Base-by-base conservation (phyloP, 2,113 vertebrate species). In the Syngnathus scovelli region DNA sequence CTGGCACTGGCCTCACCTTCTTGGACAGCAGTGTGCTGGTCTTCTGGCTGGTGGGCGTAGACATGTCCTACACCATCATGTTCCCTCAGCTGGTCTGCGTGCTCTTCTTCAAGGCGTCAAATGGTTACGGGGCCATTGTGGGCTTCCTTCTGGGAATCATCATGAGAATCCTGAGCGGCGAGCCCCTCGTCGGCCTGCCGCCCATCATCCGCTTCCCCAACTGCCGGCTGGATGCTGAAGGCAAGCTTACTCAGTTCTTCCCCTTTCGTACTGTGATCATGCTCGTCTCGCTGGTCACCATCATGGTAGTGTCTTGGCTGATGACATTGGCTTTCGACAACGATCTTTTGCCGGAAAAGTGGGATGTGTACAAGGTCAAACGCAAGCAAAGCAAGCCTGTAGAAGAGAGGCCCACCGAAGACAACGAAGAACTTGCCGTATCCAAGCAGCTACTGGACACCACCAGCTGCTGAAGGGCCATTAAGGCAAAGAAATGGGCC, bases 11-110 rank as follows among this genome's bases (percentile, higher is more conserved):
- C 19, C 80, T 94, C 76, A 91, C 92, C 43, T 92, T 93, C 74
- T 74, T 88, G 64, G 91, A 92, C 72, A 85, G 68, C 79, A 94
- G 92, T 3, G 68, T 93, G 67, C 91, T 92, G 1, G 90, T 92
- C 66, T 91, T 94, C 68, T 94, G 93, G 93, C 86, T 94, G n/a
- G 86, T 94, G 59, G 91, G 92, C 0, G 90, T 91, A 12, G 93
- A 94, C 74, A 88, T 94, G 83, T 91, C 93, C 27, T 93, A 93
- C 0, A 85, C 90, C 2, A 80, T 94, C 27, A 89, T 94, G 68
- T 94, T 94, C 72, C 91, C 93, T 21, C 93, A 94, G 83, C 80
- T 94, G 62, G 92, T 92, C 65, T 94, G 92, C 2, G 72, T 92
- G 43, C 92, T 94, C 62, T 94, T 93, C 72, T 88, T 86, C 75